phyloP scores from a whole-genome alignment of 2,113 vertebrate species.

The Aldabrachelys gigantea region DNA sequence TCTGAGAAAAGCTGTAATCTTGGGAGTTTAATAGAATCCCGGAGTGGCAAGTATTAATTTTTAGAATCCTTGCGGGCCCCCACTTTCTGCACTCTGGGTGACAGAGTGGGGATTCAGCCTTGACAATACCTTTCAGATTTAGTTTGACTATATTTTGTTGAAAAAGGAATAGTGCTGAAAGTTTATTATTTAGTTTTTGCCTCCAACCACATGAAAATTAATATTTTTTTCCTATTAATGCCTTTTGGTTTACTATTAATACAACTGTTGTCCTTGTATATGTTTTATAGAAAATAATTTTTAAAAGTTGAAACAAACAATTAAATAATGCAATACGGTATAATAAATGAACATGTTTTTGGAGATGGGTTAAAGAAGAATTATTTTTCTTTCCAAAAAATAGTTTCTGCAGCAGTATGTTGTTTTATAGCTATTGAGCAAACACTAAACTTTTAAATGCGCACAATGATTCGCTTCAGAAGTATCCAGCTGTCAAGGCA shows the following conservation, averaged over 20 bases:
- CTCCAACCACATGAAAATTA: background rate
- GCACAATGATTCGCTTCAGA: background rate
- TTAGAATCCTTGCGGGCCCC: too few relatives aligned
- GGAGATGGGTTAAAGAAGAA: background rate
- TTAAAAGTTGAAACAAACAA: background rate
- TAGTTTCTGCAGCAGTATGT: background rate
- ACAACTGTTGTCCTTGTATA: background rate
- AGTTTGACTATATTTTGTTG: background rate
- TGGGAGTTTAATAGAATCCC: too few relatives aligned
- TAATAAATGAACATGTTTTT: background rate
- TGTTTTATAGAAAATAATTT: background rate
- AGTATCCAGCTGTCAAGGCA: slow-evolving; percentile 51
- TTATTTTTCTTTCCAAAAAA: slow-evolving; percentile 1
- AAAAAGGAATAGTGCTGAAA: background rate
- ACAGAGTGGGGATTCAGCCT: too few relatives aligned
- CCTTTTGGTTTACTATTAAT: background rate
- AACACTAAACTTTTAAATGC: slow-evolving; percentile 20
- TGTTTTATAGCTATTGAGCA: slow-evolving; percentile 12
- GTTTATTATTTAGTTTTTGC: background rate
- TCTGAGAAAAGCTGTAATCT: too few relatives aligned
- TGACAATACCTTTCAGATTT: background rate
- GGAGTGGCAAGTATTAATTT: too few relatives aligned
- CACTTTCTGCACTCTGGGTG: too few relatives aligned
- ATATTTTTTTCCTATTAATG: background rate
- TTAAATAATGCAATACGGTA: background rate